A percentile compares a stretch with the other conserved stretches of the same genome.
Conservation (phyloP, 2,888 invertebrate species). For the Agonopterix alstromeriana region DNA sequence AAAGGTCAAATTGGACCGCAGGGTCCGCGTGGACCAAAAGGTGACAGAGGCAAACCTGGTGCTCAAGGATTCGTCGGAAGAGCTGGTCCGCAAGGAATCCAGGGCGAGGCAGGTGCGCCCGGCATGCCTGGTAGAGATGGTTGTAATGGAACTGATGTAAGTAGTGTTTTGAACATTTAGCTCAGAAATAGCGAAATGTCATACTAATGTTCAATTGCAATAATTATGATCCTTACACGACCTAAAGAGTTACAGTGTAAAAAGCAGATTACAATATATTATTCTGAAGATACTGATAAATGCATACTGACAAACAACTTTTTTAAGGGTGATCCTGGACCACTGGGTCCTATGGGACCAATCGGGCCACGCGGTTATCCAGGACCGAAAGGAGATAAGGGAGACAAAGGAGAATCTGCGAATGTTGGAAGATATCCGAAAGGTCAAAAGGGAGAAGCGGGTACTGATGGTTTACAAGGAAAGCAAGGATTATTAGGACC, state of each 20-base stretch:
- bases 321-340: slow-evolving; percentile 84
- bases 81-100: slow-evolving; percentile 75
- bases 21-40: slow-evolving; percentile 89
- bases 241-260: too few species aligned
- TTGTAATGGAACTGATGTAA: slow-evolving; percentile 96
- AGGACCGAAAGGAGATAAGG: slow-evolving; percentile 80
- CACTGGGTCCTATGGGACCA: slow-evolving; percentile 81
- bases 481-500: slow-evolving; percentile 79
- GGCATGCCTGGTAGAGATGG: slow-evolving; percentile 94
- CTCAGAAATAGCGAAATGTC: not conserved
- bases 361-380: slow-evolving; percentile 86
- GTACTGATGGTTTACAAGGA: slow-evolving; percentile 84
- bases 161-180: slow-evolving; percentile 25
- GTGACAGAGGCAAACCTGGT: slow-evolving; percentile 91
- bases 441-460: slow-evolving; percentile 92
- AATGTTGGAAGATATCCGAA: slow-evolving; percentile 82
- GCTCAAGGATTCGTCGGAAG: slow-evolving; percentile 88
- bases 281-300: too few species aligned
- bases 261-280: too few species aligned
- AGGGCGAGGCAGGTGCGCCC: slow-evolving; percentile 82
- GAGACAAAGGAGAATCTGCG: slow-evolving; percentile 89
- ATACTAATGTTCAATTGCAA: not conserved
- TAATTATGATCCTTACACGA: too few species aligned
- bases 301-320: not conserved
- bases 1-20: slow-evolving; percentile 91